These are phyloP conservation scores for Poeciliopsis presidionis DNA, from an alignment of 2,797 vertebrate genomes.

Conservation along the genomic window DNA sequence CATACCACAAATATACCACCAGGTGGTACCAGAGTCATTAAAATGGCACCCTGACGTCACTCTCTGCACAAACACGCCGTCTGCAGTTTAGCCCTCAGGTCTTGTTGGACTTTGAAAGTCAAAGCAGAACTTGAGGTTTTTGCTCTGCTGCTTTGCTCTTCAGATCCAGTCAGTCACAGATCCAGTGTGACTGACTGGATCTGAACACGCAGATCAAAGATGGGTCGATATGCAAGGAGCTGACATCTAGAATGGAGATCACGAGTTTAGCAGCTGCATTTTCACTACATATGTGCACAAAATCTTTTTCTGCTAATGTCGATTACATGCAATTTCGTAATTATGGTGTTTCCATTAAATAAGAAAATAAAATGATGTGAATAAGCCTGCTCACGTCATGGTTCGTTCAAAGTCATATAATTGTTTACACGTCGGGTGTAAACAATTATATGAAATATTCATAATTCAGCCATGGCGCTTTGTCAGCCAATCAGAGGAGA, in stretches of 20 bases:
- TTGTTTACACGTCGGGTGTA: no score
- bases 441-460: no score
- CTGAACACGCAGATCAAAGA: neutral
- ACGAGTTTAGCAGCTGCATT: neutral
- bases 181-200: neutral
- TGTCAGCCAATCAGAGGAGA: no score
- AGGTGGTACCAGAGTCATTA: slow-evolving; percentile 28
- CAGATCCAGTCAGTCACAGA: no score
- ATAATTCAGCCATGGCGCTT: no score
- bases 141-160: neutral
- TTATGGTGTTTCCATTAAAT: no score
- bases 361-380: no score
- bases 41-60: neutral
- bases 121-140: neutral
- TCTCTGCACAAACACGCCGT: neutral
- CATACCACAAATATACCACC: slow-evolving; percentile 32
- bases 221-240: neutral
- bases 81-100: neutral
- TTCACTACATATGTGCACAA: no score
- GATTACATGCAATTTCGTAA: no score
- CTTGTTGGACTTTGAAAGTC: neutral
- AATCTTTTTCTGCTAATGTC: no score
- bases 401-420: no score
- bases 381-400: no score
- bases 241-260: neutral